These are phyloP conservation scores for Erythrocebus patas DNA, from an alignment of 2,113 vertebrate species.

Conservation along the genomic window DNA sequence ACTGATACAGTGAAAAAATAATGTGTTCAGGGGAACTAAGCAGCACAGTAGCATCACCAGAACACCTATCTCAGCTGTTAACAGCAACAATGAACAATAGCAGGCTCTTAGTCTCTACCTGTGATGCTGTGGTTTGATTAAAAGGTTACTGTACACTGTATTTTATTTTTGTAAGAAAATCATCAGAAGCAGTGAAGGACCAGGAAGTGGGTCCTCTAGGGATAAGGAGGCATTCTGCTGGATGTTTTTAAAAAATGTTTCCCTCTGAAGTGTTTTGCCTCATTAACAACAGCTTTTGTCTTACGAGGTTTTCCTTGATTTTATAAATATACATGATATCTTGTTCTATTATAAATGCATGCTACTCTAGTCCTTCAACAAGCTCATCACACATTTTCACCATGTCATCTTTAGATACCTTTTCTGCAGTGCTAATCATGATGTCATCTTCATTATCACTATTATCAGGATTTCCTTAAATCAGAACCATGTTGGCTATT, in stretches of 20 bases:
- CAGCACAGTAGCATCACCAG: neutral
- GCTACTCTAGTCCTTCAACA: neutral
- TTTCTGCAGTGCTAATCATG: neutral
- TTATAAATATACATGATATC: neutral
- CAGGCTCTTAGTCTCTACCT: neutral
- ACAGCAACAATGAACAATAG: neutral
- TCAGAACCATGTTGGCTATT: neutral
- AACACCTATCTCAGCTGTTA: neutral
- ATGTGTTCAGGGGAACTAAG: neutral
- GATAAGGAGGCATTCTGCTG: neutral
- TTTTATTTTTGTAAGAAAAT: neutral
- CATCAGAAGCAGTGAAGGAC: neutral
- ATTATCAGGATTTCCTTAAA: neutral
- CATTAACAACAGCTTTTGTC: neutral
- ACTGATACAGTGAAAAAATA: neutral
- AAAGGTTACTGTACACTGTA: neutral
- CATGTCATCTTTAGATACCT: neutral
- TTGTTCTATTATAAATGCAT: neutral
- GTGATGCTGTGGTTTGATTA: neutral
- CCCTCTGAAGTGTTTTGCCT: neutral
- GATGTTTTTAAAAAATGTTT: neutral
- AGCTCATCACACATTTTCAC: neutral
- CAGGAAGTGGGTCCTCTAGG: neutral
- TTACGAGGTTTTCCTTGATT: neutral
- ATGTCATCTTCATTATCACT: neutral